These are phyloP conservation scores for Brotula barbata DNA, from an alignment of 2,797 vertebrate species.

Conservation along the genomic window DNA sequence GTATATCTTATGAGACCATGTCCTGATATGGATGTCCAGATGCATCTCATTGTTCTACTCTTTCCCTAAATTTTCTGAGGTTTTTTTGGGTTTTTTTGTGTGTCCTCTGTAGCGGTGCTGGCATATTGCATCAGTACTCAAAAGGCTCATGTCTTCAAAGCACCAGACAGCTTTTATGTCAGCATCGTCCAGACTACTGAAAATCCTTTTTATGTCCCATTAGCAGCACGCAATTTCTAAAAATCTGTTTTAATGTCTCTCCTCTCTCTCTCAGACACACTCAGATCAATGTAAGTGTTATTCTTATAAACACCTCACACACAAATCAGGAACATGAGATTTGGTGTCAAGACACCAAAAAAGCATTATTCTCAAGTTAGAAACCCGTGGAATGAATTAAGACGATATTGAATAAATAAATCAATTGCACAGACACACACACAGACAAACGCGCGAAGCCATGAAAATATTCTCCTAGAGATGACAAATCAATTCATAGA, in stretches of 20 bases:
- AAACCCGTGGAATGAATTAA: conserved; percentile 7
- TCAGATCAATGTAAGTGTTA: conserved; percentile 18
- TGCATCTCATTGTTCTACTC: conserved; percentile 9
- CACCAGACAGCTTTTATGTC: conserved; percentile 61
- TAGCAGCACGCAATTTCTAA: conserved; percentile 44
- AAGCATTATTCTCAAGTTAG: neutral
- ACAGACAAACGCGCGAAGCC: conserved; percentile 9
- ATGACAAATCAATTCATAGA: conserved; percentile 56
- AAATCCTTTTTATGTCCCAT: conserved; percentile 52
- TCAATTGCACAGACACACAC: neutral
- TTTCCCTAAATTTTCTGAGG: conserved; percentile 6
- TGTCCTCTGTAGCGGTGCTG: conserved; percentile 30
- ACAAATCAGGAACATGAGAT: conserved; percentile 15
- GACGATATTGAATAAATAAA: neutral
- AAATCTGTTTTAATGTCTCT: conserved; percentile 15
- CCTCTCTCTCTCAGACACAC: conserved; percentile 19
- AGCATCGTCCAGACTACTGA: conserved; percentile 45
- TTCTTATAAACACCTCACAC: conserved; percentile 35
- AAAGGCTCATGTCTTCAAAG: conserved; percentile 59
- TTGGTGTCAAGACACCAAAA: no score
- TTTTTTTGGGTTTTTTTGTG: conserved; percentile 15
- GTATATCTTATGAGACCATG: neutral
- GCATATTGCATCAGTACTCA: conserved; percentile 42
- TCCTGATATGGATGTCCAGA: conserved; percentile 5
- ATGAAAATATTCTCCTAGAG: conserved; percentile 42